Percentiles rank a stretch among this genome's conserved stretches.
Evolutionary conservation across 2,888 invertebrate genomes (phyloP).

Genomic region (Hypomecis punctinalis): DNA sequence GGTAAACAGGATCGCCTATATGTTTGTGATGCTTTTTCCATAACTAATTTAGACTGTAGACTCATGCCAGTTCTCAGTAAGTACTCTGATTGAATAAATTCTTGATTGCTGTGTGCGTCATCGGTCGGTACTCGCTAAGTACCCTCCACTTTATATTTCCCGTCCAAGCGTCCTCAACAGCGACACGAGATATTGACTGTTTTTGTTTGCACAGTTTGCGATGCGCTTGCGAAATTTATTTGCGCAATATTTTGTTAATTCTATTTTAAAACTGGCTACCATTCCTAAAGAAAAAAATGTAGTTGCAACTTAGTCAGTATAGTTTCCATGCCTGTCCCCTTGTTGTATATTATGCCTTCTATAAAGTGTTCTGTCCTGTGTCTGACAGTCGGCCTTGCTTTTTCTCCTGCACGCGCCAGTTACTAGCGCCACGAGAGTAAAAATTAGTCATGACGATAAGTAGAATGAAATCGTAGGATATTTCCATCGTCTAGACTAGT

Average conservation of each 20-base stretch:
- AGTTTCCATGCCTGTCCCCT: too few relatives aligned
- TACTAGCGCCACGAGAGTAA: too few relatives aligned
- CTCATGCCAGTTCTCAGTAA: constrained; percentile 1
- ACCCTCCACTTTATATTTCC: constrained; percentile 1
- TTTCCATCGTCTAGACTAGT: too few relatives aligned
- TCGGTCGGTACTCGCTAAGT: constrained; percentile 9
- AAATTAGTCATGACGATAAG: too few relatives aligned
- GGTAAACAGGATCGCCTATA: neutral
- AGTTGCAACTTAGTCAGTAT: too few relatives aligned
- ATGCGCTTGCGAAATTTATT: neutral
- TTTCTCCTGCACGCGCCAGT: too few relatives aligned
- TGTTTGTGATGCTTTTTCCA: neutral
- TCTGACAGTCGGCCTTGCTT: too few relatives aligned
- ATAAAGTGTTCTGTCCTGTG: too few relatives aligned
- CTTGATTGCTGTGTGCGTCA: constrained; percentile 18
- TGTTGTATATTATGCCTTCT: too few relatives aligned
- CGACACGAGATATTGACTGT: neutral
- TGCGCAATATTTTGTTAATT: neutral
- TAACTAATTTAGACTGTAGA: neutral
- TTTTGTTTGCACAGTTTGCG: neutral
- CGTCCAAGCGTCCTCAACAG: constrained; percentile 1
- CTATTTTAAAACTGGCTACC: neutral
- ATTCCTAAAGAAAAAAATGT: too few relatives aligned
- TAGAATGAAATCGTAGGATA: too few relatives aligned
- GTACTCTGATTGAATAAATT: constrained; percentile 14